Base-by-base conservation (phyloP, 1,140 invertebrate genomes). In the Zaprionus inermis region DNA sequence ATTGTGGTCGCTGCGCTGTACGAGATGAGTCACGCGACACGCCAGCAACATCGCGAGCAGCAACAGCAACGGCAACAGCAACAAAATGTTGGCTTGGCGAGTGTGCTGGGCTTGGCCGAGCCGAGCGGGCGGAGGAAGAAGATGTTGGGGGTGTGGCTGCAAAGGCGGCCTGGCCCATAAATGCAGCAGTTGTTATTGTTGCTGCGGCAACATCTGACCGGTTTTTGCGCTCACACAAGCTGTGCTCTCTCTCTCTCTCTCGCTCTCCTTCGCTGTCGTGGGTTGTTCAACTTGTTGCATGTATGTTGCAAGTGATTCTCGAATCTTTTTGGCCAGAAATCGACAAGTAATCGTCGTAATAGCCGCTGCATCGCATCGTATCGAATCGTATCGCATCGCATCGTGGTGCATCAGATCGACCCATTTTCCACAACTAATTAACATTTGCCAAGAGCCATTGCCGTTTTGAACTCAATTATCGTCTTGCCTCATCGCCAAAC, bases 371-470 rank as follows among this genome's bases (percentile, higher is more conserved):
- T 72, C 60, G 65, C 58, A 46, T 32, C 44, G 30, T 24, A 32
- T 32, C 30, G 30, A 5, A 32, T 32, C 30, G 38, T 22, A 58
- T 49, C 61, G 46, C 44, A 49, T 49, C 44, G 44, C 44, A 46
- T 3, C 41, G 41, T 18, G 16, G 51, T 22, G 70, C 52, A 83
- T 66, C 52, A 89, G 67, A 70, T 78, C 84, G 71, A 79, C 82
- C 82, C 79, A 86, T 89, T 84, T 86, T 80, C 70, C 71, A 72
- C 76, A 83, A 80, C 84, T 83, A 88, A 89, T 83, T 89, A 88
- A 83, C 83, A 89, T 88, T 88, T 88, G 68, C 79, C 77, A 89
- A 89, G 80, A 78, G 79, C 71, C 74, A 51, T 64, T 59, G 78
- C 60, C 78, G 78, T 52, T 81, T 85, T 86, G 75, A 78, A 81